Percentiles rank a stretch among this genome's conserved stretches.
These are phyloP conservation scores for Eledone cirrhosa DNA, from an alignment of 2,888 invertebrate genomes.

Conservation along the genomic window DNA sequence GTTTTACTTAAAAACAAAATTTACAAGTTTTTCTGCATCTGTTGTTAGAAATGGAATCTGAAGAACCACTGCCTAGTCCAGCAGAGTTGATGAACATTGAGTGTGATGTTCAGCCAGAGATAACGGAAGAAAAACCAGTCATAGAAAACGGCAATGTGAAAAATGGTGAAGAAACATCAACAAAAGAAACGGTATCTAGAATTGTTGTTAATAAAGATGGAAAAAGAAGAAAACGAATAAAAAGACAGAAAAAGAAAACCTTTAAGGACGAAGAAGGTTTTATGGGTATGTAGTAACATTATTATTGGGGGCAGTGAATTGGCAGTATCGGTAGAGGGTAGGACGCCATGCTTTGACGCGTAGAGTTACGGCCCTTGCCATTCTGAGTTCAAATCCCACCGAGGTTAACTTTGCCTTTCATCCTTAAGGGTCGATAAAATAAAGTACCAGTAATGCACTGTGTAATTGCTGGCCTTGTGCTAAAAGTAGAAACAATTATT, in stretches of 20 bases:
- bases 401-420: no score
- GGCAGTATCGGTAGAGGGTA: no score
- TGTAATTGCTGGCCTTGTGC: no score
- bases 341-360: no score
- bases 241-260: constrained; percentile 61
- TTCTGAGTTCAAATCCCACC: no score
- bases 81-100: constrained; percentile 17
- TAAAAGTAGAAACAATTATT: no score
- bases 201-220: constrained; percentile 30
- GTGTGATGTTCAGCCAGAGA: constrained; percentile 29
- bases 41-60: constrained; percentile 6
- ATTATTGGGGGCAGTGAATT: no score
- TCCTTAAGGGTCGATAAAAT: no score
- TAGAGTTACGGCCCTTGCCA: no score
- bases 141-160: background rate
- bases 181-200: background rate
- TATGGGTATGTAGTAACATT: constrained; percentile 60
- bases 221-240: constrained; percentile 42
- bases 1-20: no score
- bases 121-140: constrained; percentile 30
- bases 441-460: no score
- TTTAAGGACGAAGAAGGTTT: constrained; percentile 65
- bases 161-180: background rate
- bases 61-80: constrained; percentile 29
- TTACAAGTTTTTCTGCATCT: background rate